Evolutionary conservation across 2,797 vertebrate species (phyloP).

Genomic region (Falco columbarius): DNA sequence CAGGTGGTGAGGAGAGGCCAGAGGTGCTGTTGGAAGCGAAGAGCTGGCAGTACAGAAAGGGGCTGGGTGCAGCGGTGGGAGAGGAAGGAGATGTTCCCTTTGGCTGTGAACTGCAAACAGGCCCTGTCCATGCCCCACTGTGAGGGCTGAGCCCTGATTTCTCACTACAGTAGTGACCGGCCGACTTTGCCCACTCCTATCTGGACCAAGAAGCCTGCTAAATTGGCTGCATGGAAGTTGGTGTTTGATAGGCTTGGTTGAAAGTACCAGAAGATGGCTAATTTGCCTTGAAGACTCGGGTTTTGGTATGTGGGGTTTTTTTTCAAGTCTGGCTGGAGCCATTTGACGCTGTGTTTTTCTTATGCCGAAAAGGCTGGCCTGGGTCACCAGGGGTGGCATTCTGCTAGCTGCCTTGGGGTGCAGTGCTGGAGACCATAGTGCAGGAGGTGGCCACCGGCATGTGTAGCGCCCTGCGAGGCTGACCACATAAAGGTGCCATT

Average conservation of each 20-base stretch:
- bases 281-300: background rate
- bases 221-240: background rate
- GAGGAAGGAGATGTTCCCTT: background rate
- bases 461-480: background rate
- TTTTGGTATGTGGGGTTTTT: background rate
- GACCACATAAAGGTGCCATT: background rate
- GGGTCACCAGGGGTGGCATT: background rate
- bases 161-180: background rate
- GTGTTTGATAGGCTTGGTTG: background rate
- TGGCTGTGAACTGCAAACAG: background rate
- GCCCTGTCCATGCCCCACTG: accelerated
- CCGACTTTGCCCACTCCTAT: accelerated
- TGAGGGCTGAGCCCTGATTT: background rate
- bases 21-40: background rate
- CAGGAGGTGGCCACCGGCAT: background rate
- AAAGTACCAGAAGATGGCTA: background rate
- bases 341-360: background rate
- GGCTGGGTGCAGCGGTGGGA: background rate
- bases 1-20: background rate
- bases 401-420: background rate
- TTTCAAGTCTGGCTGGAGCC: background rate
- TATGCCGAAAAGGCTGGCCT: background rate
- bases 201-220: background rate
- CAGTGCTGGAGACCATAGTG: background rate
- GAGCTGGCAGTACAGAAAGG: accelerated